Conservation (phyloP, 2,797 vertebrate genomes). For the Molothrus aeneus region DNA sequence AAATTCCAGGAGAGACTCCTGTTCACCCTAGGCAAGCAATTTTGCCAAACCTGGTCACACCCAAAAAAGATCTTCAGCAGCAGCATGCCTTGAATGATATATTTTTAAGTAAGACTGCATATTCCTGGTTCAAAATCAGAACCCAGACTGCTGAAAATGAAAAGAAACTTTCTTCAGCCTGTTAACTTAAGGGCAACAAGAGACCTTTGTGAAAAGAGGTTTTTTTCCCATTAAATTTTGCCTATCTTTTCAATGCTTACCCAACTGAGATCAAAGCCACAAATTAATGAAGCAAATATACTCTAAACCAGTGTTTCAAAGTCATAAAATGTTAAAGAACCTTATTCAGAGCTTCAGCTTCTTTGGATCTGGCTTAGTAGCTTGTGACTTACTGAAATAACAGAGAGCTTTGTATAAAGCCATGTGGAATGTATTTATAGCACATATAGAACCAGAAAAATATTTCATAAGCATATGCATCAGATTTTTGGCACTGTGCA, state of each 20-base stretch:
- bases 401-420: conserved; percentile 50
- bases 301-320: conserved; percentile 23
- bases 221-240: background rate
- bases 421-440: conserved; percentile 61
- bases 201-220: background rate
- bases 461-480: conserved; percentile 54
- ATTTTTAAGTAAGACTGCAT: background rate
- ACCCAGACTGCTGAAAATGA: background rate
- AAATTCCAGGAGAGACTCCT: background rate
- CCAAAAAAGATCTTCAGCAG: background rate
- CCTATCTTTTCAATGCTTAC: conserved; percentile 15
- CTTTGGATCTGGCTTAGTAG: conserved; percentile 42
- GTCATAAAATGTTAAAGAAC: conserved; percentile 47
- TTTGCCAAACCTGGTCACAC: background rate
- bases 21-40: background rate
- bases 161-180: background rate
- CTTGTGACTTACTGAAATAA: conserved; percentile 63
- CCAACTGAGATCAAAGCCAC: conserved; percentile 25
- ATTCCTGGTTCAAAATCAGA: background rate
- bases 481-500: conserved; percentile 35
- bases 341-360: conserved; percentile 51
- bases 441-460: conserved; percentile 43
- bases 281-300: conserved; percentile 41
- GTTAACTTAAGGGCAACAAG: background rate
- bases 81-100: background rate